A percentile compares a stretch with the other conserved stretches of the same genome.
Conservation (phyloP, 2,113 vertebrate genomes). For the Panurus biarmicus region DNA sequence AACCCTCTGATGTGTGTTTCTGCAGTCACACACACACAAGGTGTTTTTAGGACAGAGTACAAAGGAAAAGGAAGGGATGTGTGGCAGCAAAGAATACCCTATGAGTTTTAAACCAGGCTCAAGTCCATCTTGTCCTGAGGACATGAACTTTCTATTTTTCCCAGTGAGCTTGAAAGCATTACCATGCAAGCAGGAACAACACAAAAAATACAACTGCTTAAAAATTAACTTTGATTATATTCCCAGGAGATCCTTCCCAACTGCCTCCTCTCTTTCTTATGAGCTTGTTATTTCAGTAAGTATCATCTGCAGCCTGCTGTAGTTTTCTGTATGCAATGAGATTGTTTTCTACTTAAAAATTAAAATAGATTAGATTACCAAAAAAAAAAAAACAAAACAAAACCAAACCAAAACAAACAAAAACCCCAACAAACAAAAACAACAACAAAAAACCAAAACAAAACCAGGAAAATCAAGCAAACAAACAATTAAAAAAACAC, state of each 20-base stretch:
- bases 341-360: not conserved
- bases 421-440: not conserved
- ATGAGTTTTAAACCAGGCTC: not conserved
- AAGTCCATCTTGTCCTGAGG: not conserved
- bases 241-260: not conserved
- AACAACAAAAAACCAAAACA: not conserved
- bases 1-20: not conserved
- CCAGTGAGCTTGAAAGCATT: not conserved
- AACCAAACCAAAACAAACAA: not conserved
- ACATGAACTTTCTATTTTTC: not conserved
- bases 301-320: not conserved
- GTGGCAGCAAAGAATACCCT: not conserved
- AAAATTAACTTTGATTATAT: not conserved
- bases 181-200: not conserved
- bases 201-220: not conserved
- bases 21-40: not conserved
- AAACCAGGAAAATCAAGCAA: not conserved
- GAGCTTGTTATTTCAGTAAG: not conserved
- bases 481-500: not conserved
- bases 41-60: not conserved
- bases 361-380: not conserved
- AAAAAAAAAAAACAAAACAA: not conserved
- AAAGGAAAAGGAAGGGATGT: not conserved
- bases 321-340: not conserved
- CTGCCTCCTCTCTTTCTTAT: not conserved